Evolutionary conservation across 2,888 invertebrate genomes (phyloP).

Genomic region (Pyrrhia umbra): DNA sequence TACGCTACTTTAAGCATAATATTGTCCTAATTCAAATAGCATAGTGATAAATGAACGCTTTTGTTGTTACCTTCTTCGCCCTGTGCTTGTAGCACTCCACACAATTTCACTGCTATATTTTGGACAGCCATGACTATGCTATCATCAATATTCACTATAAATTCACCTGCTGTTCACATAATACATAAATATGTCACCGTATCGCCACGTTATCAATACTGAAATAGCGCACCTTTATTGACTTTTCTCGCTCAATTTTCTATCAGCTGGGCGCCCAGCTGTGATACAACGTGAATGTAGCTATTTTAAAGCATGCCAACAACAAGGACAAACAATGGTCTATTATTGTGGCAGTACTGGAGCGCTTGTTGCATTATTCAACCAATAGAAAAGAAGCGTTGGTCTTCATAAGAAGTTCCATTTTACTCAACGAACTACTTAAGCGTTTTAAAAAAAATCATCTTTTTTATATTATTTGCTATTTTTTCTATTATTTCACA

Average conservation of each 20-base stretch:
- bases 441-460: neutral
- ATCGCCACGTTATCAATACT: slow-evolving; percentile 73
- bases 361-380: slow-evolving; percentile 60
- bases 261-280: slow-evolving; percentile 90
- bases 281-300: slow-evolving; percentile 79
- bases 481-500: neutral
- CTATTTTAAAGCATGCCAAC: slow-evolving; percentile 71
- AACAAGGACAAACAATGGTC: slow-evolving; percentile 57
- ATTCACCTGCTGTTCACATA: slow-evolving; percentile 70
- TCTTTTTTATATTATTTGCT: neutral
- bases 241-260: slow-evolving; percentile 85
- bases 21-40: slow-evolving; percentile 15
- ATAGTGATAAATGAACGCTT: slow-evolving; percentile 44
- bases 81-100: slow-evolving; percentile 87
- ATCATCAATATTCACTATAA: slow-evolving; percentile 55
- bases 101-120: slow-evolving; percentile 91
- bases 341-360: slow-evolving; percentile 60
- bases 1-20: slow-evolving; percentile 7
- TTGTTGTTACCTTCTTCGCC: slow-evolving; percentile 83
- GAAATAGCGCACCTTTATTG: slow-evolving; percentile 77
- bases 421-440: slow-evolving; percentile 53
- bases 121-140: slow-evolving; percentile 82
- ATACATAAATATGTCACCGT: slow-evolving; percentile 61
- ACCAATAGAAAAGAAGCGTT: slow-evolving; percentile 78
- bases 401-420: slow-evolving; percentile 64